Percentiles rank a stretch among this genome's conserved stretches.
phyloP scores from a whole-genome alignment of 2,797 vertebrate species.

The Lepus oiostolus region DNA sequence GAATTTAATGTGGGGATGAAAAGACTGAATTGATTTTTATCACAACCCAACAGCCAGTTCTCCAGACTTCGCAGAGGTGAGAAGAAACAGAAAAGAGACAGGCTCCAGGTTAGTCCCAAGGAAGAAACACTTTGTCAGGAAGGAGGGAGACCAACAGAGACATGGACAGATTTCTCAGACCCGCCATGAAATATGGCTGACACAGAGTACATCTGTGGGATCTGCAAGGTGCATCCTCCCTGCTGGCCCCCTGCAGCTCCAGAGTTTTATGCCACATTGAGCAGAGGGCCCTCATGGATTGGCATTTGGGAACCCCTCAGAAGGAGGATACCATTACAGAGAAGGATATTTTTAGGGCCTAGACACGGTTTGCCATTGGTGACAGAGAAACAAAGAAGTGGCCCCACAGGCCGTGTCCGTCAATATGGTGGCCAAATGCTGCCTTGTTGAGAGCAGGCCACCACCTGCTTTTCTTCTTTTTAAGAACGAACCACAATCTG shows the following conservation, averaged over 20 bases:
- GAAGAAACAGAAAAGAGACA: not conserved
- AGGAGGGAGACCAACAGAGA: not conserved
- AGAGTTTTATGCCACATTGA: not conserved
- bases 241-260: not conserved
- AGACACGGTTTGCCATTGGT: not conserved
- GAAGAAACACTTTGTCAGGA: not conserved
- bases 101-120: not conserved
- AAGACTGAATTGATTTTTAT: slow-evolving; percentile 59
- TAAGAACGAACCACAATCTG: not conserved
- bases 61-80: not conserved
- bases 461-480: slow-evolving; percentile 17
- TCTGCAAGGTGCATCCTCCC: not conserved
- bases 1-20: slow-evolving; percentile 52
- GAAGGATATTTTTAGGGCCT: not conserved
- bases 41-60: not conserved
- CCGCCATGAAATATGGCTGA: not conserved
- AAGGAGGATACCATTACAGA: not conserved
- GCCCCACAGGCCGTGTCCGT: not conserved
- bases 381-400: not conserved
- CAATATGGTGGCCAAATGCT: not conserved
- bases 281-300: not conserved
- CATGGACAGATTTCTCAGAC: not conserved
- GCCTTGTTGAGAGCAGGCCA: not conserved
- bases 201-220: too few relatives aligned
- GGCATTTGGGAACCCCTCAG: not conserved